Percentiles rank a stretch among this genome's conserved stretches.
These are phyloP conservation scores for Eucera pruinosa DNA, from an alignment of 2,888 invertebrate species.

Conservation along the genomic window DNA sequence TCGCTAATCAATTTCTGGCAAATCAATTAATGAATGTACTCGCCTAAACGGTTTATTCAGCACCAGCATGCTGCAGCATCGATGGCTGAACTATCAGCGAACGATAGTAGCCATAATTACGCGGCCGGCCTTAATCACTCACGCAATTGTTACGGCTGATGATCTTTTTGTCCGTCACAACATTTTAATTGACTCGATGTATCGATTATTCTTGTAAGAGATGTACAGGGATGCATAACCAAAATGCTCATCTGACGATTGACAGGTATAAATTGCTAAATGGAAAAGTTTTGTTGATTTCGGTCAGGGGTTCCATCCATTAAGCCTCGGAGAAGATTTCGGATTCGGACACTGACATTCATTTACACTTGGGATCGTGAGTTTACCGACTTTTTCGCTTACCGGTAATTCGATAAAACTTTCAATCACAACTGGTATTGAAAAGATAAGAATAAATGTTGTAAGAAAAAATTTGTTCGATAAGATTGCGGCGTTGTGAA, in stretches of 20 bases:
- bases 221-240: background rate
- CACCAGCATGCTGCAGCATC: background rate
- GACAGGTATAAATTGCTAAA: conserved; percentile 43
- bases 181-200: conserved; percentile 53
- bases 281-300: conserved; percentile 30
- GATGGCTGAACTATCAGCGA: conserved; percentile 15
- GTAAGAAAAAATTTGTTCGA: too few relatives aligned
- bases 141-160: conserved; percentile 57
- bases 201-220: conserved; percentile 53
- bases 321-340: background rate
- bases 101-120: conserved; percentile 48
- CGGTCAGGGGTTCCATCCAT: background rate
- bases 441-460: too few relatives aligned
- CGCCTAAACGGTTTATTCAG: conserved; percentile 18
- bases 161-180: conserved; percentile 45
- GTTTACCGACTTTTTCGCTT: too few relatives aligned
- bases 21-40: conserved; percentile 17
- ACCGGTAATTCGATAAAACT: too few relatives aligned
- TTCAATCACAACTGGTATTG: too few relatives aligned
- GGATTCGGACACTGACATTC: background rate
- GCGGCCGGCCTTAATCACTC: conserved; percentile 46
- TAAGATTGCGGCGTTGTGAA: too few relatives aligned
- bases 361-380: too few relatives aligned
- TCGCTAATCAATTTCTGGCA: background rate
- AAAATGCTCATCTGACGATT: background rate